These are phyloP conservation scores for Antedon mediterranea DNA, from an alignment of 53 echinoderm and acorn worm species.

Conservation along the genomic window DNA sequence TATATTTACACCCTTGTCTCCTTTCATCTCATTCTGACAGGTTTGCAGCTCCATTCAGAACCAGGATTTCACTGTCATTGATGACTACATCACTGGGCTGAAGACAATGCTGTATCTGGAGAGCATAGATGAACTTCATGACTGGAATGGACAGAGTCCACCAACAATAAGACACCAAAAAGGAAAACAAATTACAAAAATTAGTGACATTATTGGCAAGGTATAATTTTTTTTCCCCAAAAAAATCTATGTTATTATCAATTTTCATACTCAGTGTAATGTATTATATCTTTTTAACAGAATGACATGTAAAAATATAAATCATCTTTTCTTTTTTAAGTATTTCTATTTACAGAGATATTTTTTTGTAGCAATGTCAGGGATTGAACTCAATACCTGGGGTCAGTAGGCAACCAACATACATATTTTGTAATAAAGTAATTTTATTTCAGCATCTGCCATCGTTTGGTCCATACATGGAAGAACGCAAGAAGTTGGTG, in stretches of 20 bases:
- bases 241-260: too few relatives aligned
- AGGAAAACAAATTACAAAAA: slow-evolving; percentile 63
- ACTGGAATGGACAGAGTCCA: slow-evolving; percentile 97
- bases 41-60: slow-evolving; percentile 96
- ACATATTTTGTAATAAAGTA: too few relatives aligned
- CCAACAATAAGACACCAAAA: slow-evolving; percentile 86
- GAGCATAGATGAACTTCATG: slow-evolving; percentile 47
- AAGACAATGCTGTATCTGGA: slow-evolving; percentile 76
- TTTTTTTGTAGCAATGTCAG: too few relatives aligned
- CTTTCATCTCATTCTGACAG: slow-evolving; percentile 19
- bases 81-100: slow-evolving; percentile 84
- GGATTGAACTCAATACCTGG: too few relatives aligned
- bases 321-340: too few relatives aligned
- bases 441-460: slow-evolving; percentile 51
- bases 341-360: background rate
- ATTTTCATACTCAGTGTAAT: too few relatives aligned
- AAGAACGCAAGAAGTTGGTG: slow-evolving; percentile 49
- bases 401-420: too few relatives aligned
- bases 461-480: slow-evolving; percentile 78
- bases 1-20: too few relatives aligned
- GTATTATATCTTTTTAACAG: too few relatives aligned
- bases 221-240: too few relatives aligned
- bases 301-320: too few relatives aligned
- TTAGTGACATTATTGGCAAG: slow-evolving; percentile 82
- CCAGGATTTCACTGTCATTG: slow-evolving; percentile 91